Percentiles rank a stretch among this genome's conserved stretches.
phyloP scores from a whole-genome alignment of 2,797 vertebrate genomes.

The Brachymystax lenok region DNA sequence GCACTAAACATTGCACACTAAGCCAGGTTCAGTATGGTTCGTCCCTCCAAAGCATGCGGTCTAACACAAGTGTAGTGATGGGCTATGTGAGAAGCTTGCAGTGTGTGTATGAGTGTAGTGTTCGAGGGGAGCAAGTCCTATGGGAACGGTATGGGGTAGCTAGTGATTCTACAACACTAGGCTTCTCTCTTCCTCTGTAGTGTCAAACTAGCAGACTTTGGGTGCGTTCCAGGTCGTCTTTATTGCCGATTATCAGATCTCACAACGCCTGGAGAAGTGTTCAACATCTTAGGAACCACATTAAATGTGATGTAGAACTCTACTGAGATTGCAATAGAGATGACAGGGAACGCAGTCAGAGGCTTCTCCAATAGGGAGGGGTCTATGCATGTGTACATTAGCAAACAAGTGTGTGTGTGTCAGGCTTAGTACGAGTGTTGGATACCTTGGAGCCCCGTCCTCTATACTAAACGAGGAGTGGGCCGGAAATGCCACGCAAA shows the following conservation, averaged over 20 bases:
- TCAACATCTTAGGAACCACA: background rate
- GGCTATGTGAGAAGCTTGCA: constrained; percentile 26
- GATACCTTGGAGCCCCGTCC: constrained; percentile 20
- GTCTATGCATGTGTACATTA: background rate
- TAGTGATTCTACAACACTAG: background rate
- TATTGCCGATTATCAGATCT: background rate
- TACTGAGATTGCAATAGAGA: background rate
- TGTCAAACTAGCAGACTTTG: background rate
- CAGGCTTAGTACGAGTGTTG: background rate
- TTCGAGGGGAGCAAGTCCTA: constrained; percentile 16
- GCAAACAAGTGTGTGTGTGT: background rate
- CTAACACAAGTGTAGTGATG: constrained; percentile 14
- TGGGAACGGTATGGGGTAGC: constrained; percentile 16
- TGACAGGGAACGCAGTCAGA: background rate
- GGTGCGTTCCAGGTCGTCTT: background rate
- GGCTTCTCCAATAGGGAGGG: background rate
- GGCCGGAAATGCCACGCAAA: constrained; percentile 19
- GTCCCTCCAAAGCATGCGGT: background rate
- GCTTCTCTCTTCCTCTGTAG: background rate
- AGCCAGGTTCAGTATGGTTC: background rate
- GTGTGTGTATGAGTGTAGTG: constrained; percentile 41
- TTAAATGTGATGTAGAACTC: background rate
- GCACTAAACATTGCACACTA: background rate
- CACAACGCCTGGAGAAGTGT: background rate
- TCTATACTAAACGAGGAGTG: background rate